These are phyloP conservation scores for Propithecus coquereli DNA, from an alignment of 2,113 vertebrate species.

Conservation along the genomic window DNA sequence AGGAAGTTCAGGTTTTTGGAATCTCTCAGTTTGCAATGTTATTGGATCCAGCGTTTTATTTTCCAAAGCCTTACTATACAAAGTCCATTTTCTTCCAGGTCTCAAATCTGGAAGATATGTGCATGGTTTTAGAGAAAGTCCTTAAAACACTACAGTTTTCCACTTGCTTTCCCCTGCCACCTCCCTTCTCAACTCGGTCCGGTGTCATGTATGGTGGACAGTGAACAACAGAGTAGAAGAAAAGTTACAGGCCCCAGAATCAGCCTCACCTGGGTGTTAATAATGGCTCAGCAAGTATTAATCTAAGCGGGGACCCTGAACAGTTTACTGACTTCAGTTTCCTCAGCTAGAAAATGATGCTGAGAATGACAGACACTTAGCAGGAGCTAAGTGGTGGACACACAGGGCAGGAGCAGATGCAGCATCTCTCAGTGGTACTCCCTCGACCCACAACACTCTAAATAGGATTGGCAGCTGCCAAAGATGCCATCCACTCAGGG, in stretches of 20 bases:
- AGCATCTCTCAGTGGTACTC: not conserved
- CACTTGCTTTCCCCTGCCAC: not conserved
- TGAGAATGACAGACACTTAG: not conserved
- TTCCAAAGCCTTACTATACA: not conserved
- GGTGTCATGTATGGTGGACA: fast-evolving
- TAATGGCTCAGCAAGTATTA: not conserved
- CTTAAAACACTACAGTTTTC: not conserved
- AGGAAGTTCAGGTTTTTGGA: not conserved
- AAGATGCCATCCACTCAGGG: not conserved
- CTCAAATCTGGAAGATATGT: not conserved
- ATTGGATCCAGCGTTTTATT: not conserved
- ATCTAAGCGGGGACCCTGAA: not conserved
- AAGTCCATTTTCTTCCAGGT: not conserved
- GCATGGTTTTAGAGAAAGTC: not conserved
- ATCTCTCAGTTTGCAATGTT: not conserved
- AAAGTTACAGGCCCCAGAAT: not conserved
- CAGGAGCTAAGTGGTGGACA: not conserved
- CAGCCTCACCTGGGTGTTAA: not conserved
- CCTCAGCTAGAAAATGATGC: not conserved
- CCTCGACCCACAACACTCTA: not conserved
- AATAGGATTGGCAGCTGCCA: not conserved
- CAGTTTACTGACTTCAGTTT: not conserved
- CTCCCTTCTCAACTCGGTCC: not conserved
- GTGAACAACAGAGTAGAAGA: not conserved
- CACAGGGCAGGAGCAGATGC: not conserved